Percentiles rank a stretch among this genome's conserved stretches.
phyloP scores from a whole-genome alignment of 2,888 invertebrate species.

The Nymphalis urticae region DNA sequence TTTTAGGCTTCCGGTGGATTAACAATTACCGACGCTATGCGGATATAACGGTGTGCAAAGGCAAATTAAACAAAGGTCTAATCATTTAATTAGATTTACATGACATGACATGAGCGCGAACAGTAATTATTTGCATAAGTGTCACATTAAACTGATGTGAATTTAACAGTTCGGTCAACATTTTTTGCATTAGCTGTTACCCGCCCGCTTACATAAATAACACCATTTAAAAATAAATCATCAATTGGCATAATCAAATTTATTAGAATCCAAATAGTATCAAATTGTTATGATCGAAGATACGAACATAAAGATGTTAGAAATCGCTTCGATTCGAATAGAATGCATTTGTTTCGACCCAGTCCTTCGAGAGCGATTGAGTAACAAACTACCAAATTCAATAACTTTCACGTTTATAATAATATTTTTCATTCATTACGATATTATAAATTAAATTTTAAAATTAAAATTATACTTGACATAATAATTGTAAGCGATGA shows the following conservation, averaged over 20 bases:
- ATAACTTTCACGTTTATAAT: too few relatives aligned
- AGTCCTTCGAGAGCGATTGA: too few relatives aligned
- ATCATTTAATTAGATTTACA: constrained; percentile 40
- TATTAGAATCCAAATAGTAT: too few relatives aligned
- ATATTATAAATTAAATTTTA: too few relatives aligned
- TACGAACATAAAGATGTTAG: too few relatives aligned
- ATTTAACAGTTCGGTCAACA: constrained; percentile 8
- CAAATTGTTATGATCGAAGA: too few relatives aligned
- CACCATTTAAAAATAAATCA: too few relatives aligned
- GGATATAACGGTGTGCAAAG: constrained; percentile 48
- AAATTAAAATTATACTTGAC: not conserved
- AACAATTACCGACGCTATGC: constrained; percentile 42
- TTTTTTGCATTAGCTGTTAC: not conserved
- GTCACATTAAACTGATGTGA: constrained; percentile 23
- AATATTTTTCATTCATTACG: too few relatives aligned
- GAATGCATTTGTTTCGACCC: too few relatives aligned
- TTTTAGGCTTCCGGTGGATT: constrained; percentile 41
- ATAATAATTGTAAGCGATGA: not conserved
- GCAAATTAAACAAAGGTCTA: constrained; percentile 40
- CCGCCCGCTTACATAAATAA: not conserved
- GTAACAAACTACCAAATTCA: too few relatives aligned
- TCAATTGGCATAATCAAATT: too few relatives aligned
- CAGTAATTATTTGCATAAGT: constrained; percentile 32
- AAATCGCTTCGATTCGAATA: too few relatives aligned
- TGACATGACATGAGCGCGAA: constrained; percentile 37